phyloP scores from a whole-genome alignment of 2,797 vertebrate species.

The Garrulus glandarius region DNA sequence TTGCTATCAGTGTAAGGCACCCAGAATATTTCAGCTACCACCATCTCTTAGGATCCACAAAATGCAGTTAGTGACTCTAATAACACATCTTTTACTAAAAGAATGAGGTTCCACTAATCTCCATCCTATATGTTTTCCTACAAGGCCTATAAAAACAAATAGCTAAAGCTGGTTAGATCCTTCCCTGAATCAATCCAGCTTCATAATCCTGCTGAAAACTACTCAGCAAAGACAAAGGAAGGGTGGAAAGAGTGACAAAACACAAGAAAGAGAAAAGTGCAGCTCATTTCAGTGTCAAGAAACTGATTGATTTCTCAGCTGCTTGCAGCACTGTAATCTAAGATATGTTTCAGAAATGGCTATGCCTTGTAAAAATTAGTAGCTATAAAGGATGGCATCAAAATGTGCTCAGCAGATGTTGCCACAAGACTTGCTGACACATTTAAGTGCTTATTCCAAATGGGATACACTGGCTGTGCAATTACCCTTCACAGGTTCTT shows the following conservation, averaged over 20 bases:
- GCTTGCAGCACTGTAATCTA: not conserved
- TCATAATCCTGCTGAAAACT: not conserved
- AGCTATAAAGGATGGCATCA: not conserved
- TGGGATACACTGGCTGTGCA: not conserved
- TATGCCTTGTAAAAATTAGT: not conserved
- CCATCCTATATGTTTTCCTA: not conserved
- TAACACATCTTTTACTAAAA: not conserved
- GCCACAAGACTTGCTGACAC: not conserved
- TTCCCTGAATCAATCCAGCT: not conserved
- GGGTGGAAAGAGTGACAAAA: not conserved
- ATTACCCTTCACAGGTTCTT: not conserved
- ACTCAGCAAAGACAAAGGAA: not conserved
- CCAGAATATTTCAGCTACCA: not conserved
- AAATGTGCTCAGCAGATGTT: conserved; percentile 7
- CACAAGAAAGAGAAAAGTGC: not conserved
- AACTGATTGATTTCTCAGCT: not conserved
- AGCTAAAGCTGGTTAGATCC: not conserved
- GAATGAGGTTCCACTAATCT: not conserved
- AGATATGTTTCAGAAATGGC: not conserved
- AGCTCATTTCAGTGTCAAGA: not conserved
- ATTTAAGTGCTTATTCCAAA: conserved; percentile 4
- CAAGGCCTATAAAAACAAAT: not conserved
- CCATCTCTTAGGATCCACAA: not conserved
- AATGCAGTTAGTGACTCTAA: not conserved
- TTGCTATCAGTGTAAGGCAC: not conserved